Base-by-base conservation (phyloP, 1,140 invertebrate species). In the Dryas iulia region DNA sequence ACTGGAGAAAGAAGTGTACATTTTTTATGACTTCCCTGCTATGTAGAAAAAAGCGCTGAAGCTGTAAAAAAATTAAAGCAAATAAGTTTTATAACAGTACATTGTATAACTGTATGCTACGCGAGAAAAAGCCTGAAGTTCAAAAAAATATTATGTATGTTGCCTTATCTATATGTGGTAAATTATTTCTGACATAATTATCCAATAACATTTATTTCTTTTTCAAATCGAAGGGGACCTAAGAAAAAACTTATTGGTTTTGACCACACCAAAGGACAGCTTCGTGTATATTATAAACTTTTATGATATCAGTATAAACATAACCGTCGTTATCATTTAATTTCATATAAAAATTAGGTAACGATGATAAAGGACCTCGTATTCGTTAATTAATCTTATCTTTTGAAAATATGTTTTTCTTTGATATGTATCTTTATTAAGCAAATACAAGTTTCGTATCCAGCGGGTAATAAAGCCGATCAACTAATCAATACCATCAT, bases 401-500 rank as follows among this genome's bases (percentile, higher is more conserved):
- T 65, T 66, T 53, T 31, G 12, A 52, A 64, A 66, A 63, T 12
- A 0, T 52, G 53, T 39, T 59, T 63, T 59, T 30, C 14, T 47
- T 33, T 24, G 47, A 64, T 58, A 67, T 35, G 18, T 60, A 66
- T 66, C 56, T 67, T 59, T 56, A 67, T 61, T 60, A 60, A 67
- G 60, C 54, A 67, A 35, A 67, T 61, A 67, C 58, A 47, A 60
- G 65, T 33, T 58, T 52, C 30, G 33, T 57, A 59, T 60, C 59
- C 31, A 60, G 31, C 31, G 30, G 66, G 66, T 68, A 73, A 82
- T 18, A 74, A 74, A 70, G 35, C 53, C 72, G 64, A 62, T 63
- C 62, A 58, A 58, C 76, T 84, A 84, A 88, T 88, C 84, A 84
- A 82, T 74, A 66, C 72, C 77, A 89, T 86, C 86, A 63, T 87